Evolutionary conservation across 2,888 invertebrate genomes (phyloP).

Genomic region (Lithophane semibrunnea): DNA sequence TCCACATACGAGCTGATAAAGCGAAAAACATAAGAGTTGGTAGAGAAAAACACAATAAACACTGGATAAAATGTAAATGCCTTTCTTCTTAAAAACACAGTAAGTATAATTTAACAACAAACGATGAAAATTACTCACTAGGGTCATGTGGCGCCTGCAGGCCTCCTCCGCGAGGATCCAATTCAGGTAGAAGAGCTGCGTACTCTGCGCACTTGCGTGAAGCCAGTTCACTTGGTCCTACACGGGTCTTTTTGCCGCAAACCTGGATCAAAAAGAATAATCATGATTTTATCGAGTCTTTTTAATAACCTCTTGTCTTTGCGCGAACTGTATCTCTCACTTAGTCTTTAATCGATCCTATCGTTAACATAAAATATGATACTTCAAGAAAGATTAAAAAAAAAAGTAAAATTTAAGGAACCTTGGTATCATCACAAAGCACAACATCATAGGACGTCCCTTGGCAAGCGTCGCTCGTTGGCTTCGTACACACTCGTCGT

Average conservation of each 20-base stretch:
- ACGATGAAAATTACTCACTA: slow-evolving; percentile 80
- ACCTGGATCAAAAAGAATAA: slow-evolving; percentile 71
- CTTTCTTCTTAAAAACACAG: not conserved
- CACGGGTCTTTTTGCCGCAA: slow-evolving; percentile 89
- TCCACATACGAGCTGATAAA: slow-evolving; percentile 92
- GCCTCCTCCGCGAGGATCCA: slow-evolving; percentile 92
- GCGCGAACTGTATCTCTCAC: not conserved
- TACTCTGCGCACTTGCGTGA: slow-evolving; percentile 92
- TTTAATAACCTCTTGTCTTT: not conserved
- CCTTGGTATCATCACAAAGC: slow-evolving; percentile 92
- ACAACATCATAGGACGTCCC: slow-evolving; percentile 92
- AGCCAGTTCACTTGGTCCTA: slow-evolving; percentile 90
- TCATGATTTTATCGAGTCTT: not conserved
- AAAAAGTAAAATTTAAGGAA: slow-evolving; percentile 66
- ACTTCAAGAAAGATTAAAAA: too few species aligned
- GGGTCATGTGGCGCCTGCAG: slow-evolving; percentile 94
- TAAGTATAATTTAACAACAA: not conserved
- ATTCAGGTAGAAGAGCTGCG: slow-evolving; percentile 90
- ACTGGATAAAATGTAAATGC: not conserved
- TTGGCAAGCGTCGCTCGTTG: slow-evolving; percentile 90
- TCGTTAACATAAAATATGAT: not conserved
- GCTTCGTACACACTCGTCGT: slow-evolving; percentile 88
- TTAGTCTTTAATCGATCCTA: not conserved
- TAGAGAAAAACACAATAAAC: not conserved
- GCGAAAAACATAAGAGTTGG: slow-evolving; percentile 1